phyloP scores from a whole-genome alignment of 2,888 invertebrate species.

The Hipparchia semele region DNA sequence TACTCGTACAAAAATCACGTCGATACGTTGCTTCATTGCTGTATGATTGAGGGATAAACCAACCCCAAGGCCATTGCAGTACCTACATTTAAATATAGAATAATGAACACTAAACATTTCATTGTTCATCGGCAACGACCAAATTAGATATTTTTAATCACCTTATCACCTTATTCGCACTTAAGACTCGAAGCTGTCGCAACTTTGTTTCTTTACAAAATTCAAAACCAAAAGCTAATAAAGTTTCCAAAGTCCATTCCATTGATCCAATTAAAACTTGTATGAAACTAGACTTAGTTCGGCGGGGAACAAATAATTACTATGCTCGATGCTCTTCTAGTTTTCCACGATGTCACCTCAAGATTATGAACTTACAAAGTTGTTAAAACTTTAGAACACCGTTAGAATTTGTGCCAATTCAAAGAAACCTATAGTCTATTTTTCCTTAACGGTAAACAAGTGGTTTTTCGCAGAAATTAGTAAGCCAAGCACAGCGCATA shows the following conservation, averaged over 20 bases:
- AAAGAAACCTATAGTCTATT: no score
- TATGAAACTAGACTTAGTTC: conserved; percentile 31
- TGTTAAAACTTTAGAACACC: background rate
- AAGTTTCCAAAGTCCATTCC: conserved; percentile 40
- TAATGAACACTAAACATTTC: background rate
- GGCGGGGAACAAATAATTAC: conserved; percentile 49
- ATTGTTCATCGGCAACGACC: background rate
- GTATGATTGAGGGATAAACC: no score
- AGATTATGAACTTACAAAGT: conserved; percentile 10
- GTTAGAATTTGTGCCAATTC: background rate
- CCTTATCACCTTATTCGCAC: background rate
- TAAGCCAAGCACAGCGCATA: no score
- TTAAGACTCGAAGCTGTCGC: conserved; percentile 6
- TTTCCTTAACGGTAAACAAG: no score
- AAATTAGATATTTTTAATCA: background rate
- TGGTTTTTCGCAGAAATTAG: no score
- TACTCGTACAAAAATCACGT: no score
- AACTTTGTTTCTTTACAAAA: conserved; percentile 10
- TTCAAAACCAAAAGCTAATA: conserved; percentile 13
- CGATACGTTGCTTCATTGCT: no score
- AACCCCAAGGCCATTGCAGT: no score
- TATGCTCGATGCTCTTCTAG: background rate
- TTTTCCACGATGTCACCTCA: background rate
- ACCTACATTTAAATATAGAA: no score
- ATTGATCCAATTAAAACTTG: conserved; percentile 65